phyloP scores from a whole-genome alignment of 2,888 invertebrate genomes.

The Pammene aurita region DNA sequence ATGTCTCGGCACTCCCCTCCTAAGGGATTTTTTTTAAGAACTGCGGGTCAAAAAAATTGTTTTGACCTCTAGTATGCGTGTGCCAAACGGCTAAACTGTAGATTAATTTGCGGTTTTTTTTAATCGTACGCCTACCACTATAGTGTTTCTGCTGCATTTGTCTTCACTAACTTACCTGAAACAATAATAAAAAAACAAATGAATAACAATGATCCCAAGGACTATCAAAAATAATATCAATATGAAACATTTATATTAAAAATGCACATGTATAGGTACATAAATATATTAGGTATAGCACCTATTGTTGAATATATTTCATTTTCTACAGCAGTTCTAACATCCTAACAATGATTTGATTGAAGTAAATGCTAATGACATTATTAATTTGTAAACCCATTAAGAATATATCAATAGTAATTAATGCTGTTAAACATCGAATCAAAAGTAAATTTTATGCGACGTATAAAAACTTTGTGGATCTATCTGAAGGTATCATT shows the following conservation, averaged over 20 bases:
- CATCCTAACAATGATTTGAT: background rate
- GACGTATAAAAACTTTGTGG: background rate
- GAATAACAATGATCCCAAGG: too few relatives aligned
- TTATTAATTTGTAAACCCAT: background rate
- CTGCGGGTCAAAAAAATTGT: too few relatives aligned
- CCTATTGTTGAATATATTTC: background rate
- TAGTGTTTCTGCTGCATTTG: background rate
- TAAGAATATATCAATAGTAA: background rate
- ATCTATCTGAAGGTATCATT: conserved; percentile 5
- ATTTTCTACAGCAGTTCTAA: background rate
- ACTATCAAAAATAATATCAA: too few relatives aligned
- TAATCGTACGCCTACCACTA: too few relatives aligned
- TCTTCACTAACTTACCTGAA: background rate
- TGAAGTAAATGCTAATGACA: background rate
- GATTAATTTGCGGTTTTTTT: too few relatives aligned
- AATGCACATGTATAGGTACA: too few relatives aligned
- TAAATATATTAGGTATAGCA: too few relatives aligned
- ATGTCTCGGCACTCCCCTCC: too few relatives aligned
- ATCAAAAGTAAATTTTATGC: background rate
- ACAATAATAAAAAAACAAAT: background rate
- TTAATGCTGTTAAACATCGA: background rate
- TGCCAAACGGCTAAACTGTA: too few relatives aligned
- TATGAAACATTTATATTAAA: too few relatives aligned
- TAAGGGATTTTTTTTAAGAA: too few relatives aligned
- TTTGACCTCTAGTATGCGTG: too few relatives aligned